These are phyloP conservation scores for Neodiprion fabricii DNA, from an alignment of 1,140 invertebrate species.

Conservation along the genomic window DNA sequence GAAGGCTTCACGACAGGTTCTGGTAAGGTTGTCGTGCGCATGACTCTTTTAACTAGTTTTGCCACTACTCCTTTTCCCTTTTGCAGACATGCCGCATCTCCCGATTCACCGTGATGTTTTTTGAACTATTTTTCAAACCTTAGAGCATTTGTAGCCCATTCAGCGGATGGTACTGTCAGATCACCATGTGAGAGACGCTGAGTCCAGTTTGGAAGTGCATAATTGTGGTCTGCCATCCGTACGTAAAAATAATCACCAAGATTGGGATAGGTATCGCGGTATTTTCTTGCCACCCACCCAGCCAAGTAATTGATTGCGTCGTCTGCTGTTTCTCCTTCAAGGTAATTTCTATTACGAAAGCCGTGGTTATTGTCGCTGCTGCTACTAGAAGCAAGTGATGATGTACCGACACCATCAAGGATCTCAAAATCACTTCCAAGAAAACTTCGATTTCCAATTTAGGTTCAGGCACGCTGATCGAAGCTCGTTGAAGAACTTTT, in stretches of 20 bases:
- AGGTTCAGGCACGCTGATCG: background rate
- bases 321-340: background rate
- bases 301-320: conserved; percentile 2
- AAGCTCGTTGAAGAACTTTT: background rate
- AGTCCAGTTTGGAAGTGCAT: background rate
- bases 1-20: background rate
- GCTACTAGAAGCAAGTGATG: background rate
- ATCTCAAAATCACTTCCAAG: background rate
- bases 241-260: background rate
- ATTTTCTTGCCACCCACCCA: background rate
- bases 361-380: background rate
- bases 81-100: background rate
- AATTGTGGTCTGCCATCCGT: background rate
- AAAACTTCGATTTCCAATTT: background rate
- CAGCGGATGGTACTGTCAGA: background rate
- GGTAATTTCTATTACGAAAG: background rate
- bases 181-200: background rate
- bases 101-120: background rate
- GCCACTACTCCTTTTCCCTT: background rate
- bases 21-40: background rate
- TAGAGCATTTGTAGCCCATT: background rate
- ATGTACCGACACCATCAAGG: background rate
- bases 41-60: conserved; percentile 1
- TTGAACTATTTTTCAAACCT: background rate
- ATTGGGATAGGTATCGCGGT: background rate